Evolutionary conservation across 1,140 invertebrate species (phyloP).

Genomic region (Camponotus vicinus): DNA sequence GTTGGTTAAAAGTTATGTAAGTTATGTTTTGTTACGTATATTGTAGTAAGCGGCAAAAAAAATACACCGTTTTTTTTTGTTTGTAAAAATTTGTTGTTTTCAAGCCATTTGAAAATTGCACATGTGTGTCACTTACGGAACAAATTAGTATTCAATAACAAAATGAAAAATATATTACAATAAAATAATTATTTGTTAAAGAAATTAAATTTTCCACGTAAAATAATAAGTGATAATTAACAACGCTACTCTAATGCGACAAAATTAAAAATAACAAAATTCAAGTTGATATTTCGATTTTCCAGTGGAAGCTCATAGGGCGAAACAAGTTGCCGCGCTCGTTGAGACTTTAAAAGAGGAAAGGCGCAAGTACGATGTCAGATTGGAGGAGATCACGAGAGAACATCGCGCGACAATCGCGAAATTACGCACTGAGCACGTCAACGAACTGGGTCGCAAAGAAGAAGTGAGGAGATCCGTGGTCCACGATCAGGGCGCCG

Average conservation of each 20-base stretch:
- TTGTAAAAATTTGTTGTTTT: no score
- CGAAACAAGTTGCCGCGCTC: constrained; percentile 76
- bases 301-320: constrained; percentile 80
- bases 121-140: neutral
- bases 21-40: no score
- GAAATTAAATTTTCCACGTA: neutral
- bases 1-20: no score
- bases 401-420: constrained; percentile 80
- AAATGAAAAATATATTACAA: neutral
- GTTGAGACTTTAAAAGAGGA: constrained; percentile 76
- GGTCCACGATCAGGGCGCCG: constrained; percentile 80
- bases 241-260: neutral
- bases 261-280: neutral
- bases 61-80: no score
- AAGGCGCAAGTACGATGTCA: constrained; percentile 68
- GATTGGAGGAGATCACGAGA: constrained; percentile 73
- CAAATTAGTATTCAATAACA: neutral
- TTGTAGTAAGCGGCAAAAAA: no score
- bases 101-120: neutral
- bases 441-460: constrained; percentile 79
- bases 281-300: constrained; percentile 33
- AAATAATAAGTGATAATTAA: neutral
- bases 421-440: constrained; percentile 83
- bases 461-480: constrained; percentile 78
- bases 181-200: neutral